phyloP scores from a whole-genome alignment of 2,113 vertebrate genomes.

The Anser cygnoides region DNA sequence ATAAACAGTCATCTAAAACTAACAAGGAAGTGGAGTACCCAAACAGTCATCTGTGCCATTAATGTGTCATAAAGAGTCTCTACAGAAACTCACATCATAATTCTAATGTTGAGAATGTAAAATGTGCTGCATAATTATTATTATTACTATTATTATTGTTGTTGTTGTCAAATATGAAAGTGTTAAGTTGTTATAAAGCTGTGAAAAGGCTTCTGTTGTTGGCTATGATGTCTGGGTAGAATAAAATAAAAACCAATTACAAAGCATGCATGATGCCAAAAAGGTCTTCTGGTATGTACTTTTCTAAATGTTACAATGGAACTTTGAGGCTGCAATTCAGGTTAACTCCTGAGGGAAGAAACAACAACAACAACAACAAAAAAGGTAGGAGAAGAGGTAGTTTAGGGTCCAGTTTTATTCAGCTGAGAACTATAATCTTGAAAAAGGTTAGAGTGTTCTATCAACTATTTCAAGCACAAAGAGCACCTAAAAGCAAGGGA shows the following conservation, averaged over 20 bases:
- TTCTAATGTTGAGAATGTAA: neutral
- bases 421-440: neutral
- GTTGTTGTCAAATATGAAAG: neutral
- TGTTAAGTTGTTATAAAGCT: neutral
- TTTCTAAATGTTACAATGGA: neutral
- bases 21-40: neutral
- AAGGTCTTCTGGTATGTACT: neutral
- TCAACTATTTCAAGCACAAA: neutral
- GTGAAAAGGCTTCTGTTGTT: neutral
- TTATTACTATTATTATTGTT: neutral
- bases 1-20: neutral
- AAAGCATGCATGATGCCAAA: neutral
- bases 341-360: neutral
- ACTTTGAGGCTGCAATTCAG: neutral
- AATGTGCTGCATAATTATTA: neutral
- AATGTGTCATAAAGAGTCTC: neutral
- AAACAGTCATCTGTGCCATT: neutral
- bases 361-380: neutral
- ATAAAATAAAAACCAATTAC: neutral
- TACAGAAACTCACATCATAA: neutral
- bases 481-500: neutral
- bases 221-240: neutral
- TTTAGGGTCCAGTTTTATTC: neutral
- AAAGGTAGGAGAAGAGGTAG: neutral
- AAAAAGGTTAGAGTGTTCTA: neutral